These are phyloP conservation scores for Larimichthys polyactis DNA, from an alignment of 2,113 vertebrate species.

Conservation along the genomic window DNA sequence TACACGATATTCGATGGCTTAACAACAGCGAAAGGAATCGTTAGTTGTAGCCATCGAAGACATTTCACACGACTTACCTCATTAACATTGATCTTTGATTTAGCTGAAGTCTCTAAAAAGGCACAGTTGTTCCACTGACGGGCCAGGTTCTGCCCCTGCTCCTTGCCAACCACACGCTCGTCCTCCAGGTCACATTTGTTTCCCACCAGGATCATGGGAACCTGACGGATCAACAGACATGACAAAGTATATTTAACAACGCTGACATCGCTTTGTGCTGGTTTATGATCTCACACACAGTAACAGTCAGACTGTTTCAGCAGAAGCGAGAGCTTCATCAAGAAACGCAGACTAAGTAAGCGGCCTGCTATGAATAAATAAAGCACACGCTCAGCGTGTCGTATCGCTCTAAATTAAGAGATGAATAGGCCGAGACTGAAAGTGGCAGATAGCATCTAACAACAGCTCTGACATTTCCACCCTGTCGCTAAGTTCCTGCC, in stretches of 20 bases:
- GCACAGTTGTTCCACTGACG: slow-evolving; percentile 99
- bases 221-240: slow-evolving; percentile 78
- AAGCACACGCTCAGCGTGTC: slow-evolving; percentile 30
- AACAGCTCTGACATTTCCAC: slow-evolving; percentile 68
- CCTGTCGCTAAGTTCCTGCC: slow-evolving; percentile 45
- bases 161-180: slow-evolving; percentile 97
- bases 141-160: slow-evolving; percentile 98
- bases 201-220: slow-evolving; percentile 99
- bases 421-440: slow-evolving; percentile 21
- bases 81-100: slow-evolving; percentile 99
- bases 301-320: neutral
- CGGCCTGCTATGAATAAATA: slow-evolving; percentile 53
- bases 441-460: slow-evolving; percentile 38
- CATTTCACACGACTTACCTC: slow-evolving; percentile 88
- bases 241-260: neutral
- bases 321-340: neutral
- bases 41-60: slow-evolving; percentile 5
- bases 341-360: neutral
- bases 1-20: too few relatives aligned
- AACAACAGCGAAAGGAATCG: neutral
- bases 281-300: neutral
- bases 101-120: slow-evolving; percentile 99
- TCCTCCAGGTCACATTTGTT: slow-evolving; percentile 99
- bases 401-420: slow-evolving; percentile 29
- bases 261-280: too few relatives aligned